phyloP scores from a whole-genome alignment of 2,888 invertebrate genomes.

The Callosobruchus maculatus region DNA sequence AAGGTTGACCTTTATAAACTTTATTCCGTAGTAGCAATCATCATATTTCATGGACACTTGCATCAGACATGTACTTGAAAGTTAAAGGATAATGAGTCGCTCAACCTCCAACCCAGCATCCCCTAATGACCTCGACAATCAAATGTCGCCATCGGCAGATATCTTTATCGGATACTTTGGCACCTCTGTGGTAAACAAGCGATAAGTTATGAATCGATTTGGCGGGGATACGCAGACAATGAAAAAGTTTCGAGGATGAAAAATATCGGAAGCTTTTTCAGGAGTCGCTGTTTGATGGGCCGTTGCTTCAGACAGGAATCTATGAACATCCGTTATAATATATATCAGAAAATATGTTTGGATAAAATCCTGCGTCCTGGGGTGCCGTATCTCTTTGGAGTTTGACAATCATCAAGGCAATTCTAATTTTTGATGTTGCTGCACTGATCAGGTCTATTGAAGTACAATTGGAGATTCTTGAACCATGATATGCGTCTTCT shows the following conservation, averaged over 20 bases:
- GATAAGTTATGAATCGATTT: background rate
- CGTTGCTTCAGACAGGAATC: background rate
- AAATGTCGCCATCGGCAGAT: background rate
- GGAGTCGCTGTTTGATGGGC: background rate
- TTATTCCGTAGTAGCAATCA: no score
- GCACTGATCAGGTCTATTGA: no score
- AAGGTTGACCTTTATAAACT: no score
- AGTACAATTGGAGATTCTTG: no score
- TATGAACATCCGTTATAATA: background rate
- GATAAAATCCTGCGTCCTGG: background rate
- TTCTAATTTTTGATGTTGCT: no score
- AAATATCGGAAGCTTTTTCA: background rate
- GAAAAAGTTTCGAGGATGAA: background rate
- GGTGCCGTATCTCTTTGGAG: no score
- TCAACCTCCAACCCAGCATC: background rate
- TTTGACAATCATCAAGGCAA: no score
- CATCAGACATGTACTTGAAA: background rate
- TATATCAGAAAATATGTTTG: background rate
- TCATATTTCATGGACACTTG: no score
- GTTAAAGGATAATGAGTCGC: background rate
- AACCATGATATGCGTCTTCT: no score
- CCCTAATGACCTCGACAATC: background rate
- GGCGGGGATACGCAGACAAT: background rate
- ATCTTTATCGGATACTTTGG: background rate
- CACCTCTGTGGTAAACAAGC: background rate